Percentiles rank a stretch among this genome's conserved stretches.
These are phyloP conservation scores for Lordiphosa andalusiaca DNA, from an alignment of 2,888 invertebrate genomes.

Conservation along the genomic window DNA sequence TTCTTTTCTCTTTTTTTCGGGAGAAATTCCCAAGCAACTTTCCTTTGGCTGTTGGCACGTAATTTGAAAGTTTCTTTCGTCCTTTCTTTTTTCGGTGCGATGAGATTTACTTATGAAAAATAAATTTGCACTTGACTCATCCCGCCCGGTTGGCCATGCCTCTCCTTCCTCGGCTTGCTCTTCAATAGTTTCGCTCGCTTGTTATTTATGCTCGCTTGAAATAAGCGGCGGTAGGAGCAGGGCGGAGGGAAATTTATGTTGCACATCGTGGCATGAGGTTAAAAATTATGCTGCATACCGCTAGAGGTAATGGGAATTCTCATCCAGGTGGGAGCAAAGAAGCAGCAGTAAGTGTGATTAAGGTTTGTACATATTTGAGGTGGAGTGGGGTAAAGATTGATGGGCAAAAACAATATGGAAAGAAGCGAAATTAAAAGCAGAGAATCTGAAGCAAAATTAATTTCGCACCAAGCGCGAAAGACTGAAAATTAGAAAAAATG, in stretches of 20 bases:
- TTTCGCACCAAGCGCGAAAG: too few species aligned
- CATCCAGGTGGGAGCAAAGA: slow-evolving; percentile 20
- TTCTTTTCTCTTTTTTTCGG: slow-evolving; percentile 23
- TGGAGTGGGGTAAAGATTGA: slow-evolving; percentile 10
- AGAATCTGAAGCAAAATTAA: too few species aligned
- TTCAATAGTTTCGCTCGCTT: slow-evolving; percentile 57
- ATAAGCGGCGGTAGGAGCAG: slow-evolving; percentile 17
- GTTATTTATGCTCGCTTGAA: slow-evolving; percentile 59
- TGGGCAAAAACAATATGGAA: background rate
- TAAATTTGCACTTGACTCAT: slow-evolving; percentile 52
- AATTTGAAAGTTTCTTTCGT: slow-evolving; percentile 46
- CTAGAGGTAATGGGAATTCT: slow-evolving; percentile 43
- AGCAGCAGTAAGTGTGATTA: slow-evolving; percentile 54
- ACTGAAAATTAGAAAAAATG: too few species aligned
- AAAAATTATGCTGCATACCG: slow-evolving; percentile 61
- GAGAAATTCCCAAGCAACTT: background rate
- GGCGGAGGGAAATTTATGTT: slow-evolving; percentile 50
- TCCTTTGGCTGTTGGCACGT: slow-evolving; percentile 44
- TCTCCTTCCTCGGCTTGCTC: slow-evolving; percentile 22
- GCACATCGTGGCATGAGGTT: slow-evolving; percentile 42
- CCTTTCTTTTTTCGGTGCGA: slow-evolving; percentile 9
- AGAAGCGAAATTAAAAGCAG: too few species aligned
- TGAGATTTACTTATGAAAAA: slow-evolving; percentile 65
- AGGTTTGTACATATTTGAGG: slow-evolving; percentile 54
- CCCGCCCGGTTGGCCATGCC: background rate